phyloP scores from a whole-genome alignment of 2,113 vertebrate genomes.

The Bufo bufo region DNA sequence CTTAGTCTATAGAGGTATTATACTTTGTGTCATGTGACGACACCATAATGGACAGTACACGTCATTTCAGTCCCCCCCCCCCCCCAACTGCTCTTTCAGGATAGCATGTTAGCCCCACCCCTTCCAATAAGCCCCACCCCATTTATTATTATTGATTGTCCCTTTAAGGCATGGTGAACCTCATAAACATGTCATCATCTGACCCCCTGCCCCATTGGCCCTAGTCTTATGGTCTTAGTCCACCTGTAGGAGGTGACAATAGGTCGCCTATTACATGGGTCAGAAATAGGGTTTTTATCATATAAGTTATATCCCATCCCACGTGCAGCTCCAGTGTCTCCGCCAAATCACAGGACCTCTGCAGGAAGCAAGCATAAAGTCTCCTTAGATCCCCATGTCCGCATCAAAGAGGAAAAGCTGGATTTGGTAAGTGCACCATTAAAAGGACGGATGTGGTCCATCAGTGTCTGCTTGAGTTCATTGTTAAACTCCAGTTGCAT shows the following conservation, averaged over 20 bases:
- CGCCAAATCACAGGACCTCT: slow-evolving; percentile 68
- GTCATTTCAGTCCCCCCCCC: neutral
- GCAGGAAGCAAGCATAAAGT: slow-evolving; percentile 78
- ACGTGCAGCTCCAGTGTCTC: slow-evolving; percentile 68
- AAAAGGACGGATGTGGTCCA: too few species aligned
- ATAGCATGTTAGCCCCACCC: neutral
- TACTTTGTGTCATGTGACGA: neutral
- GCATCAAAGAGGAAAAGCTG: slow-evolving; percentile 86
- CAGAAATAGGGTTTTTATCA: neutral
- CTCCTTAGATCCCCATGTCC: slow-evolving; percentile 83
- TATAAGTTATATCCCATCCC: neutral
- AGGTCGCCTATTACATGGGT: neutral
- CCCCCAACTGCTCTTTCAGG: neutral
- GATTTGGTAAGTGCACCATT: slow-evolving; percentile 78
- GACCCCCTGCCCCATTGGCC: too few species aligned
- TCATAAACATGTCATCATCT: too few species aligned
- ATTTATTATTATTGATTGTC: neutral
- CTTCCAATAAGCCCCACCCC: neutral
- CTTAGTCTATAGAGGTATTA: neutral
- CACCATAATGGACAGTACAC: neutral
- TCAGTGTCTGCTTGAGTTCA: too few species aligned
- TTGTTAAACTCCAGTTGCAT: neutral
- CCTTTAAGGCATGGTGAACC: neutral
- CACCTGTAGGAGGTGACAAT: neutral
- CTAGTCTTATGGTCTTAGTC: neutral